A percentile compares a stretch with the other conserved stretches of the same genome.
Conservation (phyloP, 2,113 vertebrate genomes). For the Lepidothrix coronata region DNA sequence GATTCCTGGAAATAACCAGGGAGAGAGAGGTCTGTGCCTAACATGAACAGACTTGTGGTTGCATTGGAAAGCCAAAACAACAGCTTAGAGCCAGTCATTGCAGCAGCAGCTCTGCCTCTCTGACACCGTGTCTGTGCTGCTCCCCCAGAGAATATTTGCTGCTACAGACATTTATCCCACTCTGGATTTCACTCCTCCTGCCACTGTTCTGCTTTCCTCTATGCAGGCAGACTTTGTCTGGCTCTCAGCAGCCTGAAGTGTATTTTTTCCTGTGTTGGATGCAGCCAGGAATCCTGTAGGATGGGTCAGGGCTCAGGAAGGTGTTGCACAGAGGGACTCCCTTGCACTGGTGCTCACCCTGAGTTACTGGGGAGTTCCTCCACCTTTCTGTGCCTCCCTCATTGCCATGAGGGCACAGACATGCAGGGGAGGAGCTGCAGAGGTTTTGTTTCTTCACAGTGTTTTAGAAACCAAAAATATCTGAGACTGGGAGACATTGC, state of each 20-base stretch:
- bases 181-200: background rate
- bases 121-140: background rate
- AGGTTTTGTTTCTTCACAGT: background rate
- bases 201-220: background rate
- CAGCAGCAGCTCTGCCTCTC: background rate
- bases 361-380: rapidly evolving
- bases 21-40: background rate
- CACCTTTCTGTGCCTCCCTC: background rate
- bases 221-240: background rate
- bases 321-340: background rate
- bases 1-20: conserved; percentile 52
- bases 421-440: background rate
- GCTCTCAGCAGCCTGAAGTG: background rate
- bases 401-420: rapidly evolving
- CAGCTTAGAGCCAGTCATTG: background rate
- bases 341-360: rapidly evolving
- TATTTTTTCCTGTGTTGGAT: background rate
- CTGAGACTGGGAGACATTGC: background rate
- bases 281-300: background rate
- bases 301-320: background rate
- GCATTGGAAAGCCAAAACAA: background rate
- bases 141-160: background rate
- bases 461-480: background rate
- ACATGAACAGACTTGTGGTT: conserved; percentile 9
- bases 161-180: background rate